Conservation (phyloP, 1,140 invertebrate genomes). For the Rhynchophorus ferrugineus region DNA sequence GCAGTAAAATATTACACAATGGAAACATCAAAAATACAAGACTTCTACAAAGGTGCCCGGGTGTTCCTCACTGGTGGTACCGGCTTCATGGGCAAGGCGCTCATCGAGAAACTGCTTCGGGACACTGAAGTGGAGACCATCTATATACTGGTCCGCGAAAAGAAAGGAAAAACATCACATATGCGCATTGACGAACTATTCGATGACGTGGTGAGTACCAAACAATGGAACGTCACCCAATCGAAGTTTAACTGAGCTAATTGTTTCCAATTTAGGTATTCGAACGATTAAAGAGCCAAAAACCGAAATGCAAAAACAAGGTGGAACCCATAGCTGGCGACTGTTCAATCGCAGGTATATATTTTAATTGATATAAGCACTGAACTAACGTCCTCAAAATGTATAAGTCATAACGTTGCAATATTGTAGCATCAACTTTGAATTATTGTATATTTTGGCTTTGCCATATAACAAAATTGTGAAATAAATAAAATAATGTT, state of each 20-base stretch:
- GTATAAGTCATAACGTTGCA: slow-evolving; percentile 33
- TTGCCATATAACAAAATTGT: too few species aligned
- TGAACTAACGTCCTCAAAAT: too few species aligned
- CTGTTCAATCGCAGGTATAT: slow-evolving; percentile 29
- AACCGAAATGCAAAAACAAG: slow-evolving; percentile 38
- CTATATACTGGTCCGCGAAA: slow-evolving; percentile 69
- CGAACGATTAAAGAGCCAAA: slow-evolving; percentile 25
- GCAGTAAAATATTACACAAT: slow-evolving; percentile 11
- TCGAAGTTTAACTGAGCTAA: too few species aligned
- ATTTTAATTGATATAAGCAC: neutral
- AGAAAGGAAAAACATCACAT: slow-evolving; percentile 60
- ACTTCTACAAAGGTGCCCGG: slow-evolving; percentile 53
- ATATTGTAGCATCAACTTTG: too few species aligned
- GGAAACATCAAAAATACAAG: slow-evolving; percentile 44
- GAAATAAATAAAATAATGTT: too few species aligned
- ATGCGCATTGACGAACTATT: slow-evolving; percentile 54
- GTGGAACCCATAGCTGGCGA: slow-evolving; percentile 42
- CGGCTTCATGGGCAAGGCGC: slow-evolving; percentile 73
- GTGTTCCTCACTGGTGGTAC: slow-evolving; percentile 64
- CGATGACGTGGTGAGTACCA: slow-evolving; percentile 53
- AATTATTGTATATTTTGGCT: too few species aligned
- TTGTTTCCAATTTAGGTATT: slow-evolving; percentile 29
- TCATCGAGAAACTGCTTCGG: slow-evolving; percentile 46
- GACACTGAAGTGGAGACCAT: slow-evolving; percentile 57
- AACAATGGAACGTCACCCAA: neutral